A percentile compares a stretch with the other conserved stretches of the same genome.
These are phyloP conservation scores for Drosophila lini DNA, from an alignment of 1,140 invertebrate genomes.

Conservation along the genomic window DNA sequence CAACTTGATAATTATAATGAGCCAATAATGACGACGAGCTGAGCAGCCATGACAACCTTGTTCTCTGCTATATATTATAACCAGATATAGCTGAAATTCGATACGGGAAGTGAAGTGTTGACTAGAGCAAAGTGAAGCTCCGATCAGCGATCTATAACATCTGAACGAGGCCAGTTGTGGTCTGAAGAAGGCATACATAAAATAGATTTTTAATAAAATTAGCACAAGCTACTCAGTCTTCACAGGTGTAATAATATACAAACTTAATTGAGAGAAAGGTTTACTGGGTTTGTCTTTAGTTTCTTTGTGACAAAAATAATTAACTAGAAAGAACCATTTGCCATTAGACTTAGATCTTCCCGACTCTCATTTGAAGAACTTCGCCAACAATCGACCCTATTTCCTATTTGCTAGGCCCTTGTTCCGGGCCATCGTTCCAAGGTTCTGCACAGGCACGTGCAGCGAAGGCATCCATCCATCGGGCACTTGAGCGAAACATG, in stretches of 20 bases:
- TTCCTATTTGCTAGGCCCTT: background rate
- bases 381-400: background rate
- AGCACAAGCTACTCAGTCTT: no score
- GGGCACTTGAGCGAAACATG: conserved; percentile 31
- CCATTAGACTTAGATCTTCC: background rate
- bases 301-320: background rate
- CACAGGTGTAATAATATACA: background rate
- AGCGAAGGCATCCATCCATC: background rate
- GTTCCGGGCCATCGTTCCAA: background rate
- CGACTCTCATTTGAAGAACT: conserved; percentile 8
- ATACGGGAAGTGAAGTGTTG: conserved; percentile 26
- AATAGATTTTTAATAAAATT: background rate
- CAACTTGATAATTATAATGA: conserved; percentile 72
- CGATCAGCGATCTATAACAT: conserved; percentile 27
- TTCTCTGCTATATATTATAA: conserved; percentile 39
- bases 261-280: background rate
- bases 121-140: conserved; percentile 1
- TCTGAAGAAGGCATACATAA: background rate
- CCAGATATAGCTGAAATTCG: conserved; percentile 35
- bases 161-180: conserved; percentile 22
- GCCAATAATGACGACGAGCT: conserved; percentile 58
- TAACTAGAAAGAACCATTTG: background rate
- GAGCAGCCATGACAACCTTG: conserved; percentile 47
- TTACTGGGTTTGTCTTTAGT: background rate
- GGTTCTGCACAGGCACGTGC: conserved; percentile 29